A percentile compares a stretch with the other conserved stretches of the same genome.
These are phyloP conservation scores for Aphidius colemani DNA, from an alignment of 2,888 invertebrate species.

Conservation along the genomic window DNA sequence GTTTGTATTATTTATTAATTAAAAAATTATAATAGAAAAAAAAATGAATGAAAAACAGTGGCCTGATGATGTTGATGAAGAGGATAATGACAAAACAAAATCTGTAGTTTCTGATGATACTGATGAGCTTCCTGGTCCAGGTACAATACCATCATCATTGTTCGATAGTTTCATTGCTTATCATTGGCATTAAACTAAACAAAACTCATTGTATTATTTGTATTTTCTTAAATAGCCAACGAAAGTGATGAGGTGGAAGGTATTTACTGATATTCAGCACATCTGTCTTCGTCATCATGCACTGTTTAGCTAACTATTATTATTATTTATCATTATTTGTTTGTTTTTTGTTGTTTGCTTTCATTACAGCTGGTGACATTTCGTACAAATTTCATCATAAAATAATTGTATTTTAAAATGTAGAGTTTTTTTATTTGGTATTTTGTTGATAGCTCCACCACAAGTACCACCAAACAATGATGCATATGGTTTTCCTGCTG, in stretches of 20 bases:
- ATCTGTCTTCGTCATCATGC: constrained; percentile 7
- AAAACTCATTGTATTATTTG: constrained; percentile 1
- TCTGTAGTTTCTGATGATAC: constrained; percentile 1
- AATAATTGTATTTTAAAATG: constrained; percentile 4
- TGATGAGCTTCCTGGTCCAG: background rate
- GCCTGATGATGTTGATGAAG: background rate
- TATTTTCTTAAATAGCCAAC: constrained; percentile 33
- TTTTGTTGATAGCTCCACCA: constrained; percentile 26
- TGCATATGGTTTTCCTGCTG: constrained; percentile 45
- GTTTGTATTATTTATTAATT: constrained; percentile 7
- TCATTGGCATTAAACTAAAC: no score
- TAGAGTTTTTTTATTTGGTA: background rate
- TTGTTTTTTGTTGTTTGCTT: background rate
- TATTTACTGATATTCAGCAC: constrained; percentile 24
- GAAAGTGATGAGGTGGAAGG: constrained; percentile 34
- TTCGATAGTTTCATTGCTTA: background rate
- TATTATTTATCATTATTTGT: constrained; percentile 5
- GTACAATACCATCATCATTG: background rate
- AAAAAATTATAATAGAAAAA: background rate
- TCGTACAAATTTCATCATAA: no score
- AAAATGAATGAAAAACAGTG: background rate
- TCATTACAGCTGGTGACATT: no score
- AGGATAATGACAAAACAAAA: background rate
- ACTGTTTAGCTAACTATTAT: background rate
- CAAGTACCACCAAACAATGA: constrained; percentile 38